These are phyloP conservation scores for Spea bombifrons DNA, from an alignment of 2,113 vertebrate genomes.

Conservation along the genomic window DNA sequence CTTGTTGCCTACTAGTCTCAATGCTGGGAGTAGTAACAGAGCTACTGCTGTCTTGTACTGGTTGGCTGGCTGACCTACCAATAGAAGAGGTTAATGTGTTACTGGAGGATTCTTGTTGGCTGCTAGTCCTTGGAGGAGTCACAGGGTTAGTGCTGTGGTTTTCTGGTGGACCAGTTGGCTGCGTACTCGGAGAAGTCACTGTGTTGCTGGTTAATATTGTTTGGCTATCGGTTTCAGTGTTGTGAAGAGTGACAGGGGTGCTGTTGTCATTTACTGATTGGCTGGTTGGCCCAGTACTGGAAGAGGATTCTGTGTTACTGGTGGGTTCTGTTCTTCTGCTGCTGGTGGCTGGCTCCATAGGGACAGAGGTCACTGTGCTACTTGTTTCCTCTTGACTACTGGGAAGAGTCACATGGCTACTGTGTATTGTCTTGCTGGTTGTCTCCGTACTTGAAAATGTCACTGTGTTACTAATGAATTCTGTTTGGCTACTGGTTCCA, in stretches of 20 bases:
- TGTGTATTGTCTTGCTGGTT: neutral
- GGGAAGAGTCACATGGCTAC: neutral
- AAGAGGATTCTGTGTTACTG: neutral
- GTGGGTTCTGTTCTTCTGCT: neutral
- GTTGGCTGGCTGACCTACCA: neutral
- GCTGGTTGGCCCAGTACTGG: neutral
- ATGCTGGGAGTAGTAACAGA: neutral
- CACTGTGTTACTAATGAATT: neutral
- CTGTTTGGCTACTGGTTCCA: neutral
- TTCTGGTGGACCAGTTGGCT: neutral
- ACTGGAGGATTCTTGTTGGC: neutral
- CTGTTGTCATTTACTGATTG: neutral
- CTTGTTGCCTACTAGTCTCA: neutral
- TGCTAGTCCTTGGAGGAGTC: neutral
- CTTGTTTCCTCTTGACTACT: neutral
- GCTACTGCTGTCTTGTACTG: neutral
- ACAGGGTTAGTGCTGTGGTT: neutral
- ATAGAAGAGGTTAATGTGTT: neutral
- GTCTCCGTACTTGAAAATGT: neutral
- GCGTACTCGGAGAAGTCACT: neutral
- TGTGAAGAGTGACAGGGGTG: neutral
- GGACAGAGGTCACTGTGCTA: neutral
- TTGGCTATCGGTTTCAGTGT: neutral
- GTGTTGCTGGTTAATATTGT: neutral
- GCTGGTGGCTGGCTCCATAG: neutral